Conservation (phyloP, 2,797 vertebrate species). For the Amblyopsis hoosieri region DNA sequence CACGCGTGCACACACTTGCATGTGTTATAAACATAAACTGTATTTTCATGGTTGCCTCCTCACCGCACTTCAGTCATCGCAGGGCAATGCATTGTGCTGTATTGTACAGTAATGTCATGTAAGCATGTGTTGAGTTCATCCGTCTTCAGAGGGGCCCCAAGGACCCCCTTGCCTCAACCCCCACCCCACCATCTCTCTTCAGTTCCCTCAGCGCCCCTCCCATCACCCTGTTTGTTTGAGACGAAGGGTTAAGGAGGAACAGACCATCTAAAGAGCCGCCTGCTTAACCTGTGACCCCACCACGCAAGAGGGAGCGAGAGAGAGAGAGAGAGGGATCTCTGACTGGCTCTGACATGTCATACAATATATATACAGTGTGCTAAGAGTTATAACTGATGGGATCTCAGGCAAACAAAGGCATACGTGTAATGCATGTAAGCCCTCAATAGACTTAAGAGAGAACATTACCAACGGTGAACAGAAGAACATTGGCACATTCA, state of each 20-base stretch:
- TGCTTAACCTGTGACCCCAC: constrained; percentile 76
- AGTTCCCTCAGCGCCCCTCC: neutral
- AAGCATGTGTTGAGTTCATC: constrained; percentile 37
- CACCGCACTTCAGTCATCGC: constrained; percentile 24
- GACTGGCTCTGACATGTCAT: constrained; percentile 24
- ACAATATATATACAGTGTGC: constrained; percentile 26
- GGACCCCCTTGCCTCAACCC: constrained; percentile 5
- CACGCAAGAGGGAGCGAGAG: constrained; percentile 54
- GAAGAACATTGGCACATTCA: constrained; percentile 13
- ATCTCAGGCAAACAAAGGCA: constrained; percentile 31
- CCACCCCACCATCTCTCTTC: neutral
- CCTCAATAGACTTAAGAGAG: constrained; percentile 44
- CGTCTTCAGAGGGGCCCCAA: constrained; percentile 49
- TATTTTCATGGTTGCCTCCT: constrained; percentile 23
- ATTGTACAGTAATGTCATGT: constrained; percentile 54
- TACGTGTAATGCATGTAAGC: constrained; percentile 6
- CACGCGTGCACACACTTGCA: neutral
- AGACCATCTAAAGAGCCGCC: constrained; percentile 71
- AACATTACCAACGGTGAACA: constrained; percentile 21
- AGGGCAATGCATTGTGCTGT: constrained; percentile 19
- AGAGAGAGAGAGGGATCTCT: constrained; percentile 22
- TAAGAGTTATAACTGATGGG: constrained; percentile 30
- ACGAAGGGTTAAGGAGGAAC: constrained; percentile 75
- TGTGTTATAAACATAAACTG: constrained; percentile 50
- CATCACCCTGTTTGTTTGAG: constrained; percentile 51